A percentile compares a stretch with the other conserved stretches of the same genome.
These are phyloP conservation scores for Lasioglossum pauxillum DNA, from an alignment of 2,888 invertebrate species.

Conservation along the genomic window DNA sequence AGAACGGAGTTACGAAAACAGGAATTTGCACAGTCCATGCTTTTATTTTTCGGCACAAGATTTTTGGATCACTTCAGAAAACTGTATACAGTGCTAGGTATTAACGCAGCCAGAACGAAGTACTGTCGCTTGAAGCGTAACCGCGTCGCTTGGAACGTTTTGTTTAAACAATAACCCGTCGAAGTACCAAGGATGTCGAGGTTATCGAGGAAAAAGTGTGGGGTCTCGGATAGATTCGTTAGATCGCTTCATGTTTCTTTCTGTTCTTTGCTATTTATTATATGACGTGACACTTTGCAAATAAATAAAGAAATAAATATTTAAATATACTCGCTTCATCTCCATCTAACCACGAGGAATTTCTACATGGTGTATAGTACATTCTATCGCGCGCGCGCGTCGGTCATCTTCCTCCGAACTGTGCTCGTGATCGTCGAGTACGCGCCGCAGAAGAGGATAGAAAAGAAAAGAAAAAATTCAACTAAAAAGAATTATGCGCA, in stretches of 20 bases:
- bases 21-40: background rate
- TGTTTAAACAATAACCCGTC: background rate
- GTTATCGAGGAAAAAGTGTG: background rate
- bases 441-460: background rate
- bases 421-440: background rate
- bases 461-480: background rate
- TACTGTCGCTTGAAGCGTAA: background rate
- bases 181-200: background rate
- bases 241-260: conserved; percentile 43
- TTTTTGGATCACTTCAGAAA: background rate
- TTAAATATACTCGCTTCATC: background rate
- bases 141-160: background rate
- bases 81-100: background rate
- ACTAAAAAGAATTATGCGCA: conserved; percentile 9
- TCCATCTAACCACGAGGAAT: background rate
- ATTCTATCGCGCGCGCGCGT: background rate
- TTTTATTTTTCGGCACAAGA: background rate
- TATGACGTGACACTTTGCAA: conserved; percentile 25
- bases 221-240: conserved; percentile 27
- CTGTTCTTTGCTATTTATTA: conserved; percentile 62
- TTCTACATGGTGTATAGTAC: background rate
- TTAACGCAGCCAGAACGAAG: background rate
- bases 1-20: background rate
- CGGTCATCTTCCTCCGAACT: background rate
- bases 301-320: conserved; percentile 34